Evolutionary conservation across 2,888 invertebrate genomes (phyloP), one percentile per base, ranked within the genome.

Genomic region (Ophonus ardosiacus): DNA sequence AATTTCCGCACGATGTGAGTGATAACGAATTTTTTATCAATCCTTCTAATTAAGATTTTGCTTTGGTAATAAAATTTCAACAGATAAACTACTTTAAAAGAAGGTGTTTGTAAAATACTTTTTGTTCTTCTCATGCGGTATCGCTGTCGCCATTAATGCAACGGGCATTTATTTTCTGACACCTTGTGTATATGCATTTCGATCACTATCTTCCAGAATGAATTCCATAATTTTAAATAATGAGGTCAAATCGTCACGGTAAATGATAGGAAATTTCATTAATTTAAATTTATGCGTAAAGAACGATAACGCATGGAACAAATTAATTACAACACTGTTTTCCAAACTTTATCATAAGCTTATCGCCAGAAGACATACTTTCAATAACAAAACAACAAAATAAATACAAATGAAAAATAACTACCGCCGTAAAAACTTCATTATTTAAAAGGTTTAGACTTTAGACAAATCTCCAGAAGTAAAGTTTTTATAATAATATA

Each of bases 271-370:
- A 63, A 17, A 17, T 61, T 61, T 61, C 59, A 61, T 40, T 13
- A 74, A 74, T 74, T 43, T 74, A 21, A 51, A 74, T 74, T 17
- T 74, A 74, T 43, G 43, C 71, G 40, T 40, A 40, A 17, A 56
- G 13, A 43, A 40, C 18, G 56, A 74, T 74, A 74, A 51, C 43
- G 43, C 56, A 18, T 63, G 43, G 7, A 74, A 43, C 43, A 38
- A 74, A 74, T 74, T 74, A 56, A 74, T 74, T 74, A 74, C 18
- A 74, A 6, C 40, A n/a, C n/a, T 10, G 6, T n/a, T 74, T 51
- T 74, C 17, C 7, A 65, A 65, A 24, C 31, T n/a, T 21, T 65
- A 65, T 65, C 65, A 13, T 8, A 13, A n/a, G 21, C 31, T 65
- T 24, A 51, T 51, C 43, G 31, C 31, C 0, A 10, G 8, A 51